Evolutionary conservation across 2,888 invertebrate species (phyloP), one percentile per base, ranked within the genome.

Genomic region (Cryptus armator): DNA sequence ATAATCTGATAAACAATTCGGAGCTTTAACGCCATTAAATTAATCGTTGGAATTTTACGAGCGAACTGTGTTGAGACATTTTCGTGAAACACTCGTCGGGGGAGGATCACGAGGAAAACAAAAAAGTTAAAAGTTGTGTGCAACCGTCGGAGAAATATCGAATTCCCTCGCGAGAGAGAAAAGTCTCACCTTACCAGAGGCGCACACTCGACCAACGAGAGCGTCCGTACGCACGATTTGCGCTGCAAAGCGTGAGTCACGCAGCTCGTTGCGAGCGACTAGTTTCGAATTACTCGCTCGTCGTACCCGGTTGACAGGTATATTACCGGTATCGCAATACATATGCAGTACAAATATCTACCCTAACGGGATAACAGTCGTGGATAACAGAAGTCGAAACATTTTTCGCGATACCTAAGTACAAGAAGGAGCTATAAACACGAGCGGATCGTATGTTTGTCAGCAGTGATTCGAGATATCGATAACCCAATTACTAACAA

Each of bases 121-220:
- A 37, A 9, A 9, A 37, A 37, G 37, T 37, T 7, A 37, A 7
- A 37, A 9, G 7, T 37, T 37, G 37, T 9, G 37, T 51, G 37
- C 48, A 43, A 14, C 44, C 44, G 43, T 37, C 19, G 3, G 24
- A 12, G 14, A 66, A 32, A 51, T 64, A 76, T 76, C 66, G 51
- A 72, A 44, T 59, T 72, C 56, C 19, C 14, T 6, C 56, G 19
- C 56, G 19, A 24, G 59, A 48, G 68, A 14, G 51, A 32, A 32
- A 9, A 14, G 24, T 12, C 62, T 79, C 79, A 64, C 14, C 71
- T 71, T 71, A 71, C 79, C 43, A 43, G 62, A 72, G 37, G 37
- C 37, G 37, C 44, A 29, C 44, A 29, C 64, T 74, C 72, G 24
- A 44, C 19, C 24, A 46, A 44, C 46, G 46, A 62, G 62, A 12